Base-by-base conservation (phyloP, 2,113 vertebrate species). In the Prochilodus magdalenae region DNA sequence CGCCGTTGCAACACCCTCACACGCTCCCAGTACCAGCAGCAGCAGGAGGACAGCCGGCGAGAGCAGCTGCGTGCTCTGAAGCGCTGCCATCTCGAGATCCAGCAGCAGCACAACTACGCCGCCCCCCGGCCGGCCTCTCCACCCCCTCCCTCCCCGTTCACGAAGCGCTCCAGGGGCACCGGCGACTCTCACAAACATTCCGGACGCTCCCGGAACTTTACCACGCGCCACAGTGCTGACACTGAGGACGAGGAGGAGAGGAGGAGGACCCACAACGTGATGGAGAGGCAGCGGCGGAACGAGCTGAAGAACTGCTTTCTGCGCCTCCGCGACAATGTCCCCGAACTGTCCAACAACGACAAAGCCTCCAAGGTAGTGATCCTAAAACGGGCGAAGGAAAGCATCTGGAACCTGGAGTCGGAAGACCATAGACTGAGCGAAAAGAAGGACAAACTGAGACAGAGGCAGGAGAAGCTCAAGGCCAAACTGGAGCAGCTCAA, bases 281-380 rank as follows among this genome's bases (percentile, higher is more conserved):
- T 95, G 94, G 94, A 95, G 85, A 82, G 94, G 0, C 94, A 95
- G 76, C 84, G 94, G 8, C 90, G 94, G 8, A 94, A 95, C 44
- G 94, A 95, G 88, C 87, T 95, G 20, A 95, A 95, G 83, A 94
- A 93, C 88, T 95, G 94, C 85, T 95, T 95, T 75, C 57, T 93
- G 73, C 89, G 86, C 0, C 91, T 95, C 26, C 91, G 94, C 0
- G 93, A 95, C 86, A 89, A 93, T 22, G 92, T 95, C 44, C 94
- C 94, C 0, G 94, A 95, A 79, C 89, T 95, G 75, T 93, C 91
- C 13, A 88, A 89, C 83, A 95, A 95, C 11, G 92, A 94, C 89
- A 95, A 94, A 73, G 94, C 94, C 1, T 95, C 94, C 70, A 95
- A 95, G 80, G 94, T 95, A 60, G 91, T 94, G 60, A 95, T 95